Conservation (phyloP, 1,140 invertebrate genomes). For the Panulirus ornatus region DNA sequence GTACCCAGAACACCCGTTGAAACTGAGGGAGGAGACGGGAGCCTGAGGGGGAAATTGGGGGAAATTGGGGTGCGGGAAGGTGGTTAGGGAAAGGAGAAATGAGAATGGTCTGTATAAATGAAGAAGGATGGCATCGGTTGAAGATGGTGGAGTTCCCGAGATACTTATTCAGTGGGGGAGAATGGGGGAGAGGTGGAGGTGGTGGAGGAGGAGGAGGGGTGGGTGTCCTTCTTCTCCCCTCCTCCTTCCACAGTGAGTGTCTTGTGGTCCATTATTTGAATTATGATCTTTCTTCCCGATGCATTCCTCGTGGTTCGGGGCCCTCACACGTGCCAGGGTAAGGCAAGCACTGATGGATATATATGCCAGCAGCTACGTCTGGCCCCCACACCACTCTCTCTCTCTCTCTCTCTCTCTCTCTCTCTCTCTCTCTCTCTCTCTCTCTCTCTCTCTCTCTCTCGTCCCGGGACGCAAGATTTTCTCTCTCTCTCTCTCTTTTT, state of each 20-base stretch:
- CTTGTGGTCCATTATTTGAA: slow-evolving; percentile 63
- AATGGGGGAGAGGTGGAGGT: too few relatives aligned
- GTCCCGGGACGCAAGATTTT: not conserved
- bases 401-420: not conserved
- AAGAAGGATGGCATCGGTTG: slow-evolving; percentile 69
- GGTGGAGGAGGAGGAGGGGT: too few relatives aligned
- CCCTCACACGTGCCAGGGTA: slow-evolving; percentile 7
- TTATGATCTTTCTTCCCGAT: slow-evolving; percentile 64
- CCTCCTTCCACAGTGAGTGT: slow-evolving; percentile 47
- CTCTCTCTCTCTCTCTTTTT: not conserved
- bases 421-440: not conserved
- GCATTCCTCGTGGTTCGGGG: slow-evolving; percentile 30
- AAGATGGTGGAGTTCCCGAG: slow-evolving; percentile 68
- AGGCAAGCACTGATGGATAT: slow-evolving; percentile 27
- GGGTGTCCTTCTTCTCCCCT: too few relatives aligned
- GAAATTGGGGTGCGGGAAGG: slow-evolving; percentile 67
- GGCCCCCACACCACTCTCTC: not conserved
- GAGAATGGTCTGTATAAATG: slow-evolving; percentile 72
- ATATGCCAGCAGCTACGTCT: slow-evolving; percentile 4
- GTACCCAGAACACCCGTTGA: slow-evolving; percentile 65
- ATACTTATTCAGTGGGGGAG: slow-evolving; percentile 61
- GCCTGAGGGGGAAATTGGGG: slow-evolving; percentile 44
- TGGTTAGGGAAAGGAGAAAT: slow-evolving; percentile 71
- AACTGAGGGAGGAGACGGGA: slow-evolving; percentile 30
- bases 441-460: not conserved